Percentiles rank a stretch among this genome's conserved stretches.
Evolutionary conservation across 1,140 invertebrate species (phyloP).

Genomic region (Drosophila nigromelanica): DNA sequence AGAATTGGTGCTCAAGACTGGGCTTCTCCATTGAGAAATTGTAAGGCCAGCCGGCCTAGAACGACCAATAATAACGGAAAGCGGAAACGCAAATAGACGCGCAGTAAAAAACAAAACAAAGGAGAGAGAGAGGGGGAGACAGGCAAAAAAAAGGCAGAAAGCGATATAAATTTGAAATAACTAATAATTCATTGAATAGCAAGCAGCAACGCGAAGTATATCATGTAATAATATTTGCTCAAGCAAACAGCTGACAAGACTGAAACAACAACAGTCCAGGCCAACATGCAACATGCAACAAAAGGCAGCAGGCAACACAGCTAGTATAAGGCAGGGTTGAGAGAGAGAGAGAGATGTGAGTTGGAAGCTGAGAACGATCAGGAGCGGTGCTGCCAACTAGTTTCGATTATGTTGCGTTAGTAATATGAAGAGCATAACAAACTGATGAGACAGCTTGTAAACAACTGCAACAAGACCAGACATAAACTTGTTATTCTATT

Average conservation of each 20-base stretch:
- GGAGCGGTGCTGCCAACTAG: constrained; percentile 27
- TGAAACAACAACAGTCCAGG: constrained; percentile 40
- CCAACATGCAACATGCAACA: constrained; percentile 17
- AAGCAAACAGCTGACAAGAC: constrained; percentile 73
- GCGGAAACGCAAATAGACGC: constrained; percentile 79
- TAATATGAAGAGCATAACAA: constrained; percentile 5
- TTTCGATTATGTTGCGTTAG: constrained; percentile 12
- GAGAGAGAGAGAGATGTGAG: neutral
- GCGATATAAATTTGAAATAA: constrained; percentile 79
- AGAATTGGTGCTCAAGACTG: constrained; percentile 30
- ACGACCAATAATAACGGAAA: constrained; percentile 62
- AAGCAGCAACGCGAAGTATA: constrained; percentile 39
- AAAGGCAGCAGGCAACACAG: constrained; percentile 6
- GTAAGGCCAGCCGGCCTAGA: constrained; percentile 52
- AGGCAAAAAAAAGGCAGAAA: constrained; percentile 43
- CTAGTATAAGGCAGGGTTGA: neutral
- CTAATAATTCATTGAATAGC: constrained; percentile 79
- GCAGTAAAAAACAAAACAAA: constrained; percentile 59
- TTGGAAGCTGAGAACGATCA: neutral
- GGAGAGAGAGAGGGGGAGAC: neutral
- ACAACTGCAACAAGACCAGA: neutral
- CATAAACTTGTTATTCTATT: neutral
- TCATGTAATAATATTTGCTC: constrained; percentile 80
- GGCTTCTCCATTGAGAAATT: constrained; percentile 51
- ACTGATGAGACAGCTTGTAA: neutral